Evolutionary conservation across 1,140 invertebrate species (phyloP).

Genomic region (Brachystomella parvula): DNA sequence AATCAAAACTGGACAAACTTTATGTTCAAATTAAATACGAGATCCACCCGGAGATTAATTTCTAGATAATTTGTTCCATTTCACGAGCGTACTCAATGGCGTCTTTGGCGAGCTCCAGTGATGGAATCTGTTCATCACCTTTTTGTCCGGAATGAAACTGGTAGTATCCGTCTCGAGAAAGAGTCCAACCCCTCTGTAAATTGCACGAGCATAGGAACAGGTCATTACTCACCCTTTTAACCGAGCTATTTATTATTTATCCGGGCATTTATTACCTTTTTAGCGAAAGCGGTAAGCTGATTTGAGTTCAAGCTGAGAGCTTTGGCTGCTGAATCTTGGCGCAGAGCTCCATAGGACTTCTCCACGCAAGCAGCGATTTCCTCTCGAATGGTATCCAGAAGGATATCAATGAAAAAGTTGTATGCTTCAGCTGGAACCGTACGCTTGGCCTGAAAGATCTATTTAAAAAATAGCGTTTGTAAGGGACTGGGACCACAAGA

Average conservation of each 20-base stretch:
- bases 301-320: conserved; percentile 71
- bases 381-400: conserved; percentile 87
- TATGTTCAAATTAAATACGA: no score
- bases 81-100: conserved; percentile 95
- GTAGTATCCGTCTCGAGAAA: conserved; percentile 66
- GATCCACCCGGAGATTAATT: no score
- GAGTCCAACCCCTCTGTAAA: conserved; percentile 60
- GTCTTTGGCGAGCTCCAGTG: conserved; percentile 77
- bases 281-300: conserved; percentile 29
- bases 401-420: conserved; percentile 93
- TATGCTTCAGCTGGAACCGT: conserved; percentile 95
- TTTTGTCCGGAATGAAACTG: conserved; percentile 70
- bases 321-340: conserved; percentile 73
- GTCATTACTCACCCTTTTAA: no score
- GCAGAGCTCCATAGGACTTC: conserved; percentile 87
- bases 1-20: no score
- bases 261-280: conserved; percentile 31
- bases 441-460: conserved; percentile 76
- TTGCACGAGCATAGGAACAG: no score
- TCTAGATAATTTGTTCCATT: conserved; percentile 99
- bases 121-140: conserved; percentile 73
- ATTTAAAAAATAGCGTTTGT: conserved; percentile 34
- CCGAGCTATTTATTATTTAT: neutral
- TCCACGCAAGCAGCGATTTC: conserved; percentile 96
- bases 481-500: no score